phyloP scores from a whole-genome alignment of 2,888 invertebrate genomes.

The Cetonia aurata region DNA sequence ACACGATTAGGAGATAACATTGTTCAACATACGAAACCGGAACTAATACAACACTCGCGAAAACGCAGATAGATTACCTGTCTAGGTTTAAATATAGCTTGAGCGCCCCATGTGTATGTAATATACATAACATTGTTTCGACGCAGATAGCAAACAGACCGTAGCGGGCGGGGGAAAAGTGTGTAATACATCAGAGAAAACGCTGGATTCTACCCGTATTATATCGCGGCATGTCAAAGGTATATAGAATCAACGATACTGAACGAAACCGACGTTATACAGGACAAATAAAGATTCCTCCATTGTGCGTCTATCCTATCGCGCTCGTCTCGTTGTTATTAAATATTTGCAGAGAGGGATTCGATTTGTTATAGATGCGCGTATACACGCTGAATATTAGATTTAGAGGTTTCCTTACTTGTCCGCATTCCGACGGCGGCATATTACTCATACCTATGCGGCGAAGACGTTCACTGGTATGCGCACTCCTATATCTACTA shows the following conservation, averaged over 20 bases:
- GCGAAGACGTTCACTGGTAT: neutral
- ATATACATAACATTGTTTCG: constrained; percentile 2
- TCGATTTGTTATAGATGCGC: constrained; percentile 19
- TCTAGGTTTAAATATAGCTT: too few species aligned
- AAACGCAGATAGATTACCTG: too few species aligned
- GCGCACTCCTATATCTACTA: too few species aligned
- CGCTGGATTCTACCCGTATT: constrained; percentile 4
- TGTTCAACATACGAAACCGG: too few species aligned
- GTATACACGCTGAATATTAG: constrained; percentile 24
- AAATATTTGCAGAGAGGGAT: constrained; percentile 34
- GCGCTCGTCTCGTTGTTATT: constrained; percentile 6
- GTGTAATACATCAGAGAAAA: neutral
- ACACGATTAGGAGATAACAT: too few species aligned
- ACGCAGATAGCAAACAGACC: neutral
- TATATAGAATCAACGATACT: constrained; percentile 25
- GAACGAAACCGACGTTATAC: neutral
- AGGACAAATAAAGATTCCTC: constrained; percentile 28
- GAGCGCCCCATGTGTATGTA: too few species aligned
- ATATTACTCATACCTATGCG: constrained; percentile 4
- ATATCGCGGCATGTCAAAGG: constrained; percentile 12
- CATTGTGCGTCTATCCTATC: constrained; percentile 18
- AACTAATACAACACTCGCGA: too few species aligned
- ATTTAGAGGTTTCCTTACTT: constrained; percentile 2
- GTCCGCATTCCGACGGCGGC: constrained; percentile 1
- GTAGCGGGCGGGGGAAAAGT: neutral